Conservation (phyloP, 2,113 vertebrate genomes). For the Phyllostomus hastatus region DNA sequence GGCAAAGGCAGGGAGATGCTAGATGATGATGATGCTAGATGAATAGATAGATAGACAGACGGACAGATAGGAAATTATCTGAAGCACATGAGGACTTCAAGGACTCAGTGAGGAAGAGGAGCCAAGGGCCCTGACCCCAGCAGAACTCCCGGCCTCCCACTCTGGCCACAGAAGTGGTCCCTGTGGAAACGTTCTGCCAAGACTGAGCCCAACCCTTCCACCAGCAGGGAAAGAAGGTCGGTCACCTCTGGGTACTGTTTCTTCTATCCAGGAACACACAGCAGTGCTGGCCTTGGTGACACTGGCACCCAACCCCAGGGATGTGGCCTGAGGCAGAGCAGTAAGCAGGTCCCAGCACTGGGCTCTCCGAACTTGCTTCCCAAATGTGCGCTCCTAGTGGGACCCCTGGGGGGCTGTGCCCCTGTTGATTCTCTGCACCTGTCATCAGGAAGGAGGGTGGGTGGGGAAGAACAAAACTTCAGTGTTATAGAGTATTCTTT, state of each 20-base stretch:
- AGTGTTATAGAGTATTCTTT: neutral
- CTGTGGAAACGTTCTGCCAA: neutral
- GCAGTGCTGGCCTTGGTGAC: neutral
- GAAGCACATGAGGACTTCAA: neutral
- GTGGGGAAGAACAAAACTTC: neutral
- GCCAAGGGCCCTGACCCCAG: neutral
- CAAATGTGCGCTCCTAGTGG: neutral
- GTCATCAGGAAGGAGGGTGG: neutral
- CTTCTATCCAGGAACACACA: neutral
- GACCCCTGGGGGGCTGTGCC: fast-evolving
- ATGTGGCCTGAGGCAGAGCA: neutral
- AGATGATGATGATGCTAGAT: neutral
- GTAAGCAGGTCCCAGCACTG: neutral
- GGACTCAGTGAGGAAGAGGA: neutral
- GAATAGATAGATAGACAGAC: no score
- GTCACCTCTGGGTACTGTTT: neutral
- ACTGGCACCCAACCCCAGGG: neutral
- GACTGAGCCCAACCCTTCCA: neutral
- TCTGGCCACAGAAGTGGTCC: neutral
- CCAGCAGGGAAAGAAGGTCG: neutral
- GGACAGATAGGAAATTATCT: neutral
- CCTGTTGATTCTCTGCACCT: neutral
- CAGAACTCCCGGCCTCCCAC: neutral
- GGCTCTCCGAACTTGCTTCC: neutral
- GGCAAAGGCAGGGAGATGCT: neutral